A percentile compares a stretch with the other conserved stretches of the same genome.
These are phyloP conservation scores for Eristalinus sepulchralis DNA, from an alignment of 2,888 invertebrate species.

Conservation along the genomic window DNA sequence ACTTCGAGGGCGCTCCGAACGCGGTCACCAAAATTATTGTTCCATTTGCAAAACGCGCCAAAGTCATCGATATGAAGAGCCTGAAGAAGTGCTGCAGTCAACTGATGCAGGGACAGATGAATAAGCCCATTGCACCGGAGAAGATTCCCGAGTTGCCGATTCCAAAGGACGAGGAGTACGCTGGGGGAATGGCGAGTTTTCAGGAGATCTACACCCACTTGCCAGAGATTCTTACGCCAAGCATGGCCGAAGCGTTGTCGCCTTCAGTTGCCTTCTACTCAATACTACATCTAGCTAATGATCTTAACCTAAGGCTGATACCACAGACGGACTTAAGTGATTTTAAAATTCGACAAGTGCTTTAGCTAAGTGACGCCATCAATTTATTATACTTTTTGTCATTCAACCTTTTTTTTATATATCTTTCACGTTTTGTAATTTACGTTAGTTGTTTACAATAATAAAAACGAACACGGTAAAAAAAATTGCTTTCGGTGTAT, in stretches of 20 bases:
- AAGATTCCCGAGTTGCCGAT: conserved; percentile 73
- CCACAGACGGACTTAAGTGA: conserved; percentile 82
- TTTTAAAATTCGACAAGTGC: conserved; percentile 80
- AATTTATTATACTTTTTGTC: conserved; percentile 16
- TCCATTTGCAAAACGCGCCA: conserved; percentile 90
- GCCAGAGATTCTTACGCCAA: conserved; percentile 83
- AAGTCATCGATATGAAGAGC: conserved; percentile 92
- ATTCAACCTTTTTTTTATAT: conserved; percentile 16
- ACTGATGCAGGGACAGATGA: conserved; percentile 81
- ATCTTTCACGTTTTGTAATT: conserved; percentile 31
- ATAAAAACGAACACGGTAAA: conserved; percentile 12
- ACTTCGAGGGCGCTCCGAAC: conserved; percentile 86
- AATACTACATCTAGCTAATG: conserved; percentile 92
- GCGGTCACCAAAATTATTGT: conserved; percentile 85
- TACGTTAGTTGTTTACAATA: conserved; percentile 35
- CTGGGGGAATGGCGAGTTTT: conserved; percentile 82
- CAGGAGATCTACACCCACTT: conserved; percentile 83
- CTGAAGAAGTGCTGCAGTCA: conserved; percentile 90
- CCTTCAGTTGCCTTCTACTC: conserved; percentile 90
- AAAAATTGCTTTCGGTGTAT: conserved; percentile 32
- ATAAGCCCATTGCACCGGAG: conserved; percentile 59
- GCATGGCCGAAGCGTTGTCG: conserved; percentile 88
- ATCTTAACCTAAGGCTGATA: conserved; percentile 85
- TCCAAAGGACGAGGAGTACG: conserved; percentile 75
- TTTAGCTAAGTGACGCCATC: conserved; percentile 36